These are phyloP conservation scores for Fistularia commersonii DNA, from an alignment of 2,797 vertebrate genomes.

Conservation along the genomic window DNA sequence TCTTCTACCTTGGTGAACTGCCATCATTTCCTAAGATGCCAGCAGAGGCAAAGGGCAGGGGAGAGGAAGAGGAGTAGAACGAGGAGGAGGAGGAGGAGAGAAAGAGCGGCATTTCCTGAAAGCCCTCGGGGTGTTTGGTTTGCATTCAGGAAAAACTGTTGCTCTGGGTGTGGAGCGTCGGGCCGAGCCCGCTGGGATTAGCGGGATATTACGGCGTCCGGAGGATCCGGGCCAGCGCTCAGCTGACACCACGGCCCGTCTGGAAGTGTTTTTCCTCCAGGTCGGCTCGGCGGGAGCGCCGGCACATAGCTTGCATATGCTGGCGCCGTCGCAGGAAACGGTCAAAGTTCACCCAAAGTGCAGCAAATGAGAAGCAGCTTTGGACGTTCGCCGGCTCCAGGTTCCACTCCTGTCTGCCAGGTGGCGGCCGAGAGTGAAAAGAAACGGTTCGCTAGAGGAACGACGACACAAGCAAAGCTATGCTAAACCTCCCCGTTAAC, in stretches of 20 bases:
- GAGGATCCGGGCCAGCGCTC: slow-evolving; percentile 18
- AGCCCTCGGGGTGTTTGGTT: slow-evolving; percentile 59
- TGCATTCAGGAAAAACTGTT: slow-evolving; percentile 68
- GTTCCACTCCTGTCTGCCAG: no score
- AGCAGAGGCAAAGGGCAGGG: not conserved
- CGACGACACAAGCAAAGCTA: no score
- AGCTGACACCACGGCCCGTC: slow-evolving; percentile 38
- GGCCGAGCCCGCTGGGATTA: slow-evolving; percentile 80
- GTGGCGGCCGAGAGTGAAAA: no score
- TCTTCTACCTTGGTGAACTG: no score
- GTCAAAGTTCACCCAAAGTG: slow-evolving; percentile 89
- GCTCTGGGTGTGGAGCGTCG: slow-evolving; percentile 36
- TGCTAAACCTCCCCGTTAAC: no score
- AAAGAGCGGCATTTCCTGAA: slow-evolving; percentile 29
- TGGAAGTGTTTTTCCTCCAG: slow-evolving; percentile 63
- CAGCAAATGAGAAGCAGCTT: slow-evolving; percentile 89
- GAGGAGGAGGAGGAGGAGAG: no score
- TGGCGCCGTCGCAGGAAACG: slow-evolving; percentile 84
- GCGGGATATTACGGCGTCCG: slow-evolving; percentile 61
- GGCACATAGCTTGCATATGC: slow-evolving; percentile 79
- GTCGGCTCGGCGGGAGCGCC: slow-evolving; percentile 75
- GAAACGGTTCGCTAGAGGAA: no score
- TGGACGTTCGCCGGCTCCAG: slow-evolving; percentile 37
- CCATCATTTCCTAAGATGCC: no score
- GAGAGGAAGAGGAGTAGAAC: no score